Percentiles rank a stretch among this genome's conserved stretches.
Conservation (phyloP, 1,140 invertebrate species). For the Zophobas atratus region DNA sequence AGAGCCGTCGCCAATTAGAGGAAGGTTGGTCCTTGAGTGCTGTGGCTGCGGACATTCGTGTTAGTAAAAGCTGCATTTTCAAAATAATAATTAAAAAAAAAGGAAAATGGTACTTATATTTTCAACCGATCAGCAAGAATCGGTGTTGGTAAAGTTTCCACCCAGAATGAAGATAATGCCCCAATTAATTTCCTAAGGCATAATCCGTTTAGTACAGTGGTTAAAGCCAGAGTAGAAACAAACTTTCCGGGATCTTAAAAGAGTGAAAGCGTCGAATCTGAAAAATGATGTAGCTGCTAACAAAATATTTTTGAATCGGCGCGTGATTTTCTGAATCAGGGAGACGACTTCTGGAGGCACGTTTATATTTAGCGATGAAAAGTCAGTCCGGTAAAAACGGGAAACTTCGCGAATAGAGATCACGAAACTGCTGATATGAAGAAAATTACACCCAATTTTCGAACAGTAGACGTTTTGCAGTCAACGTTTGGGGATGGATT, state of each 20-base stretch:
- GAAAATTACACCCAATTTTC: background rate
- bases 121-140: too few species aligned
- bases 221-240: constrained; percentile 8
- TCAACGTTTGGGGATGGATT: constrained; percentile 7
- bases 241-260: background rate
- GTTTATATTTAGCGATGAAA: background rate
- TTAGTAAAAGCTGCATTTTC: too few species aligned
- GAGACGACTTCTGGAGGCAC: background rate
- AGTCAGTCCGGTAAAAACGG: background rate
- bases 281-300: background rate
- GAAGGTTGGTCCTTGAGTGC: too few species aligned
- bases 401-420: background rate
- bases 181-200: background rate
- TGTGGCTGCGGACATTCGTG: too few species aligned
- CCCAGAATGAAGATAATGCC: background rate
- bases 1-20: too few species aligned
- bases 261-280: background rate
- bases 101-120: too few species aligned
- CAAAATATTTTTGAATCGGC: background rate
- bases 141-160: background rate
- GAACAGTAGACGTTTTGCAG: background rate
- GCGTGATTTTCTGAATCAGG: background rate
- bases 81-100: too few species aligned
- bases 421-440: background rate
- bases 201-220: background rate